phyloP scores from a whole-genome alignment of 1,140 invertebrate species.

The Gyrodactylus bullatarudis region DNA sequence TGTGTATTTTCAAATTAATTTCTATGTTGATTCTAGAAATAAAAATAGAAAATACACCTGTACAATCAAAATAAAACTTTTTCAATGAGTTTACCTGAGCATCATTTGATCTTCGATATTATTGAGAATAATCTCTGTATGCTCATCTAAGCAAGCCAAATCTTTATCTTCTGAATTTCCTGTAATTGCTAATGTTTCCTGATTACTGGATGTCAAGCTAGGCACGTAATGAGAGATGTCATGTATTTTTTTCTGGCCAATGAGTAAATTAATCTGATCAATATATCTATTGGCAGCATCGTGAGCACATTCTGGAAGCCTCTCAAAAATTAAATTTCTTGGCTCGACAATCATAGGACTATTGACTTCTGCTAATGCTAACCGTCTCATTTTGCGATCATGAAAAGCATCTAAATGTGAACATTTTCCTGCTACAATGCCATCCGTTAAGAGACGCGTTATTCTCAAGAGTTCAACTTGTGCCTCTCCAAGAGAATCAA shows the following conservation, averaged over 20 bases:
- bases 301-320: not conserved
- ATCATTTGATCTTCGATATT: not conserved
- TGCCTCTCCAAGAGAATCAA: slow-evolving; percentile 14
- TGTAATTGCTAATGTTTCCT: too few species aligned
- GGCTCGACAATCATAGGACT: not conserved
- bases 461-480: slow-evolving; percentile 34
- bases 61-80: too few species aligned
- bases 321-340: not conserved
- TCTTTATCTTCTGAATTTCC: too few species aligned
- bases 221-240: too few species aligned
- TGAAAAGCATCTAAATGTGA: slow-evolving; percentile 5
- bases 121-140: not conserved
- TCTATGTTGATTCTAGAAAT: too few species aligned
- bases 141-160: too few species aligned
- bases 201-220: too few species aligned
- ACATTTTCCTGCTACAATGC: slow-evolving; percentile 16
- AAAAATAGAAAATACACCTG: too few species aligned
- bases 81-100: too few species aligned
- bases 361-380: not conserved
- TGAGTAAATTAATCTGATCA: too few species aligned
- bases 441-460: slow-evolving; percentile 31
- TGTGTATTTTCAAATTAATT: too few species aligned
- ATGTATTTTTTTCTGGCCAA: too few species aligned
- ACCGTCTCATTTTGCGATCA: not conserved
- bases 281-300: not conserved